A percentile compares a stretch with the other conserved stretches of the same genome.
Conservation (phyloP, 2,113 vertebrate genomes). For the Pituophis catenifer region DNA sequence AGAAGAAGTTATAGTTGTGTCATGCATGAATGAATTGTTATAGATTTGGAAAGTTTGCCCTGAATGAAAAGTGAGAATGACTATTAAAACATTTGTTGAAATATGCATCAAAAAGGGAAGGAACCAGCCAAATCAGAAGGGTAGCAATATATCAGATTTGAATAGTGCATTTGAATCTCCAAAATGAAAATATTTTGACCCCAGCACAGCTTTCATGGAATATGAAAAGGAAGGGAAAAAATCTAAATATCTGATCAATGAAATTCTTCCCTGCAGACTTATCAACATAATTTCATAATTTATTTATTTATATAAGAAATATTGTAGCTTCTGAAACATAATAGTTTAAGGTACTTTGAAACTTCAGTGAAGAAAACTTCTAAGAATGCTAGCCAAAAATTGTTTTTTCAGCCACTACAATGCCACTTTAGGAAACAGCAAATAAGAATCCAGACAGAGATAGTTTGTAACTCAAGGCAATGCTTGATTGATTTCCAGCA, state of each 20-base stretch:
- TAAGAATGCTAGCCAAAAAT: background rate
- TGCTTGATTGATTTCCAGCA: background rate
- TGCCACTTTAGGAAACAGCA: background rate
- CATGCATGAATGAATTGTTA: background rate
- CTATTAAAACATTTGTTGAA: background rate
- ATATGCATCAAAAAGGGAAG: background rate
- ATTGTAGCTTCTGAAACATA: background rate
- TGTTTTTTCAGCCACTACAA: background rate
- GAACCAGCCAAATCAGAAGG: background rate
- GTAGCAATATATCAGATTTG: background rate
- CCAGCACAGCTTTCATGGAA: background rate
- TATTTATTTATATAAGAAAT: background rate
- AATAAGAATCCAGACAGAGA: background rate
- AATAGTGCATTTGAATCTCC: background rate
- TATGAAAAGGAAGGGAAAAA: background rate
- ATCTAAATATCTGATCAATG: background rate
- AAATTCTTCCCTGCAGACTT: background rate
- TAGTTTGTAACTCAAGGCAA: background rate
- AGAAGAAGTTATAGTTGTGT: background rate
- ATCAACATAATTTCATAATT: background rate
- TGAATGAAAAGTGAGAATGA: background rate
- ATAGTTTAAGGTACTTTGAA: background rate
- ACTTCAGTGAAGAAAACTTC: background rate
- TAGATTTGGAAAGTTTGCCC: background rate
- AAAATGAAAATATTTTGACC: background rate